Conservation (phyloP, 2,888 invertebrate genomes). For the Craniophora ligustri region DNA sequence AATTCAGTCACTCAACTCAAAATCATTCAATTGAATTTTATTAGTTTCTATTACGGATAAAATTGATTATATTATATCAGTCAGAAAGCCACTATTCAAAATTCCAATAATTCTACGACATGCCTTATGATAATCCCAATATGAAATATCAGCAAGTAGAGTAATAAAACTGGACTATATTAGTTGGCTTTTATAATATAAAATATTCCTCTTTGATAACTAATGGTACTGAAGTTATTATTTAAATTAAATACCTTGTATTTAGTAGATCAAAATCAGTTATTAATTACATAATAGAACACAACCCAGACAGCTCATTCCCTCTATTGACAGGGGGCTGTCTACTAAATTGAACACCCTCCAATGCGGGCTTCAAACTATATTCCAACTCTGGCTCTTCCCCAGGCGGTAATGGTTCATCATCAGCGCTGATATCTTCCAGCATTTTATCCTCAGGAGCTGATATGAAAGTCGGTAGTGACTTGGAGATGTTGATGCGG, state of each 20-base stretch:
- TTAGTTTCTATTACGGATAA: background rate
- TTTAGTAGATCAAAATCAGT: too few relatives aligned
- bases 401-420: conserved; percentile 89
- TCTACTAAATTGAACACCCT: conserved; percentile 90
- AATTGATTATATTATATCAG: conserved; percentile 30
- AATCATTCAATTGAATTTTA: conserved; percentile 19
- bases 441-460: conserved; percentile 62
- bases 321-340: conserved; percentile 93
- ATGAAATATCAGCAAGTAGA: background rate
- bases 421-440: conserved; percentile 76
- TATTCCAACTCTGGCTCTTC: conserved; percentile 87
- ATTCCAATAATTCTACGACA: conserved; percentile 13
- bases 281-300: conserved; percentile 97
- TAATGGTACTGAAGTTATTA: too few relatives aligned
- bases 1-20: conserved; percentile 11
- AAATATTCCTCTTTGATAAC: background rate
- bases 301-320: conserved; percentile 94
- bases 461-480: conserved; percentile 73
- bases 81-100: conserved; percentile 16
- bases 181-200: conserved; percentile 24
- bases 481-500: conserved; percentile 94
- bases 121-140: conserved; percentile 1
- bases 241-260: too few relatives aligned
- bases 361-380: conserved; percentile 90
- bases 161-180: background rate